A percentile compares a stretch with the other conserved stretches of the same genome.
These are phyloP conservation scores for Pica pica DNA, from an alignment of 2,113 vertebrate species.

Conservation along the genomic window DNA sequence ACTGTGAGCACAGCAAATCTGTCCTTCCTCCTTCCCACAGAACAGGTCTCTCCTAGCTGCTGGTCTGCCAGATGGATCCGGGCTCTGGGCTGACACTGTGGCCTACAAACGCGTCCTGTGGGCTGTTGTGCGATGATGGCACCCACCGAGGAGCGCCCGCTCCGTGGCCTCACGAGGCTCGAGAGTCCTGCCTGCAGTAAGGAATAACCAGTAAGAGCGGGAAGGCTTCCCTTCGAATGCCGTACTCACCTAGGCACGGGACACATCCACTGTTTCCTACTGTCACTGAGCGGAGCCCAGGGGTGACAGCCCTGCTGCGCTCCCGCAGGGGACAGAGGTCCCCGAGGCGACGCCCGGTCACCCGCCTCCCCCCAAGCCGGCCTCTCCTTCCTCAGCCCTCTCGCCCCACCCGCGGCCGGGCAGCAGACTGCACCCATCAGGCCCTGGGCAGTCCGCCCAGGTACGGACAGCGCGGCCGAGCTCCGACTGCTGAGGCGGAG, in stretches of 20 bases:
- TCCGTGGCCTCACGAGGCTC: neutral
- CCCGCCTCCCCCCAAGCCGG: neutral
- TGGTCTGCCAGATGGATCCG: neutral
- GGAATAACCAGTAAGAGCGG: neutral
- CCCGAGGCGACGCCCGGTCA: rapidly evolving
- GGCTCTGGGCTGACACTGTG: neutral
- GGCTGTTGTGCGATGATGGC: neutral
- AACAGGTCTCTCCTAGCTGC: neutral
- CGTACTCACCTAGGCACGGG: rapidly evolving
- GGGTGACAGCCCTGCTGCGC: neutral
- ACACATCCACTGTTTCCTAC: rapidly evolving
- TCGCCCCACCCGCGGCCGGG: neutral
- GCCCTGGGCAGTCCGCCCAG: neutral
- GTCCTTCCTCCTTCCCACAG: neutral
- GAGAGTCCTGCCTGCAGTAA: rapidly evolving
- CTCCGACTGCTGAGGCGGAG: neutral
- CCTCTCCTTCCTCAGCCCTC: neutral
- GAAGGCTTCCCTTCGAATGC: no score
- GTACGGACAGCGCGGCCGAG: no score
- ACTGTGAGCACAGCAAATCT: neutral
- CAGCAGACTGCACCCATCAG: neutral
- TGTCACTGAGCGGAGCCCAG: neutral
- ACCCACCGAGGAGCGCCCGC: rapidly evolving
- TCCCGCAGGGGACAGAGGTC: rapidly evolving
- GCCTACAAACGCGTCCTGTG: neutral